Evolutionary conservation across 1,140 invertebrate genomes (phyloP).

Genomic region (Lycorma delicatula): DNA sequence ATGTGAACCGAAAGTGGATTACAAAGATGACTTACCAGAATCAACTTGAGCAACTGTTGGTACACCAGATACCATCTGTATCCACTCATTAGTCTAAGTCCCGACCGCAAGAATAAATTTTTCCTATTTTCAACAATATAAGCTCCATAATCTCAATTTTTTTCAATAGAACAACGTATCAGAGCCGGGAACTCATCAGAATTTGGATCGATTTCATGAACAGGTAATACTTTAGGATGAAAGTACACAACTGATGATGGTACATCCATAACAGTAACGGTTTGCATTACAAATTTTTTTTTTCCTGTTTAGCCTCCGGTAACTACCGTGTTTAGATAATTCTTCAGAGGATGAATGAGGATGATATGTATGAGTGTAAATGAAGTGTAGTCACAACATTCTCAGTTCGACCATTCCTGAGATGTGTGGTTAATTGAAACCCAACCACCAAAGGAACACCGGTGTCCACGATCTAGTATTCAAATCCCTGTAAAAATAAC

Average conservation of each 20-base stretch:
- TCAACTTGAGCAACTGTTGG: conserved; percentile 71
- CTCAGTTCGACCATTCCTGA: no score
- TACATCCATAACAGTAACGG: conserved; percentile 75
- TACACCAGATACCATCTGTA: conserved; percentile 80
- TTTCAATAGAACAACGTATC: conserved; percentile 78
- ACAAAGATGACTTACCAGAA: conserved; percentile 69
- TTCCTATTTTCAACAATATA: conserved; percentile 90
- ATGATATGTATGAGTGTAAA: no score
- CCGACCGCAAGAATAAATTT: conserved; percentile 93
- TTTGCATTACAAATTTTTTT: conserved; percentile 82
- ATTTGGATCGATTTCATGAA: conserved; percentile 51
- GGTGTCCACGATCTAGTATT: no score
- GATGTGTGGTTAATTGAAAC: no score
- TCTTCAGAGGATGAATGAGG: no score
- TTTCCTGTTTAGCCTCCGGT: no score
- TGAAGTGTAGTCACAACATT: no score
- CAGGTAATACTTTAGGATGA: conserved; percentile 80
- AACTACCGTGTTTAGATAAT: no score
- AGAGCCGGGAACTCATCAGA: conserved; percentile 46
- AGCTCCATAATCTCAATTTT: conserved; percentile 77
- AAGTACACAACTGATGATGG: conserved; percentile 70
- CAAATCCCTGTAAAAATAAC: no score
- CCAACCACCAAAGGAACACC: no score
- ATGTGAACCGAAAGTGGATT: conserved; percentile 70
- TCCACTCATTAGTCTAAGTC: conserved; percentile 67